Base-by-base conservation (phyloP, 2,888 invertebrate species). In the Mechanitis messenoides region DNA sequence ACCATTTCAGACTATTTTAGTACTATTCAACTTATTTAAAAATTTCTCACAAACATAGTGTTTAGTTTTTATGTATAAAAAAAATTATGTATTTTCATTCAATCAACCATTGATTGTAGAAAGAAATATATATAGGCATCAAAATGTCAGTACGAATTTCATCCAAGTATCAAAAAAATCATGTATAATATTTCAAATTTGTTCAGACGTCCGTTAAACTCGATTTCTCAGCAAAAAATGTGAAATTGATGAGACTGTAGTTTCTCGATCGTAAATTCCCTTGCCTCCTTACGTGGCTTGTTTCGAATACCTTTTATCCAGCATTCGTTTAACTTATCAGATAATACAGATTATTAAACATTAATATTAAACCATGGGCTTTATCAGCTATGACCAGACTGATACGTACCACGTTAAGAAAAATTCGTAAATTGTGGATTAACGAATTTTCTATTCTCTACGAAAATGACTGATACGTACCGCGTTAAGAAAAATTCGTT, bases 191-290 rank as follows among this genome's bases (percentile, higher is more conserved):
- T 47, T 56, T 53, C 33, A 45, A 55, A 50, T 45, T 46, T 46
- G 58, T 58, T 60, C 60, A 56, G 74, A 65, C 71, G 68, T 65
- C 69, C 69, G 65, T 68, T 68, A 74, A 70, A 76, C 72, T 74
- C 74, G 74, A 77, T 75, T 72, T 74, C 70, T 71, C 69, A 63
- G 78, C 71, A 78, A 80, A 81, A 77, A 78, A 72, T 71, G 66
- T 70, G 70, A 73, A 75, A 76, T 75, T 76, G 73, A 76, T 74
- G 72, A 71, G 68, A 60, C 45, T 55, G 64, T 64, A 42, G 46
- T 53, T 57, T 53, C 58, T 58, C 56, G 57, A 64, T 65, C 59
- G 59, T 56, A 55, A 63, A 63, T 62, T 60, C 61, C 55, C 20
- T 20, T 20, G 20, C 20, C 20, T 20, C 56, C 60, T 57, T 60